Base-by-base conservation (phyloP, 2,797 vertebrate genomes). In the Thunnus albacares region DNA sequence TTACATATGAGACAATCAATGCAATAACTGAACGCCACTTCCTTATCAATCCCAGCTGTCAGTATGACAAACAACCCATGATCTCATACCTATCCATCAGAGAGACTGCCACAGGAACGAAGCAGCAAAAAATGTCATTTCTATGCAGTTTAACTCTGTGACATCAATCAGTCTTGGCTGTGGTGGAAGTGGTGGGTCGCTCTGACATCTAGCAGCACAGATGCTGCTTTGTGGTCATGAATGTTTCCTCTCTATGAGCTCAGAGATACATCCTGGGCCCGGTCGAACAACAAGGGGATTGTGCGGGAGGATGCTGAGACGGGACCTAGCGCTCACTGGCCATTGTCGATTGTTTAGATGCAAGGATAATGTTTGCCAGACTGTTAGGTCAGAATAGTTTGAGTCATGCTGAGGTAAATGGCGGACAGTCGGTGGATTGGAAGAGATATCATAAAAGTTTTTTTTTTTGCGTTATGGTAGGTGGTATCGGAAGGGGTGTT, bases 341-440 rank as follows among this genome's bases (percentile, higher is more conserved):
- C 65, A 88, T 91, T 94, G 91, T 95, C 52, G 78, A 88, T 91
- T 89, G 91, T 91, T 81, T 84, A 72, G 81, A 92, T 75, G 49
- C 72, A 84, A 77, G 73, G 73, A 87, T 91, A 93, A 94, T 87
- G 87, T 93, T 93, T 92, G 92, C 87, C 92, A 93, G 92, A 90
- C 79, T 65, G 73, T 87, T 83, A 66, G 80, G 87, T 93, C 92
- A 90, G 90, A 93, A 79, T 85, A 75, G 62, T 75, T 86, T 91
- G 83, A 81, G 81, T 88, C 72, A 77, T 59, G 65, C 60, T 43
- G 24, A 69, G 20, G 51, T 28, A 6, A 49, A 51, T 26, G 22
- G 20, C 28, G 22, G 24, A 51, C 64, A 24, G 59, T 20, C 20
- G 24, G 15, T 61, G 15, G 35, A 33, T 20, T 67, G 45, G 69